These are phyloP conservation scores for Colostygia pectinataria DNA, from an alignment of 2,888 invertebrate genomes.

Conservation along the genomic window DNA sequence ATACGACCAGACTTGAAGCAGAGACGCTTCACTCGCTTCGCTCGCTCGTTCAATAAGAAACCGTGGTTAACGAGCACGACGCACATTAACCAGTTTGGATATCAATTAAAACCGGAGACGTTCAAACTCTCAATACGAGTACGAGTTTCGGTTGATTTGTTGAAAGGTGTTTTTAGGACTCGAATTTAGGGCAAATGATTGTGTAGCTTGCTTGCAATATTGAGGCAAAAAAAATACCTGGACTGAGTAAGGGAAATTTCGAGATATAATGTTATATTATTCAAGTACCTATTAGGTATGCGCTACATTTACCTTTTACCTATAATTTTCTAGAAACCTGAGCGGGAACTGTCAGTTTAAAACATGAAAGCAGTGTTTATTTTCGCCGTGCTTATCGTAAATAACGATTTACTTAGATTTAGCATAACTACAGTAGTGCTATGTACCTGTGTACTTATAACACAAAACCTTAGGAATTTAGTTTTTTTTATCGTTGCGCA, in stretches of 20 bases:
- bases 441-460: too few species aligned
- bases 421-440: neutral
- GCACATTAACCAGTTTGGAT: neutral
- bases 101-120: neutral
- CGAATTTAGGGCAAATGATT: conserved; percentile 4
- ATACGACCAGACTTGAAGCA: too few species aligned
- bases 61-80: neutral
- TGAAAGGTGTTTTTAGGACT: conserved; percentile 17
- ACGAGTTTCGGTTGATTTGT: conserved; percentile 13
- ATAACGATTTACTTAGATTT: neutral
- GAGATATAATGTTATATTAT: conserved; percentile 15
- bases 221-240: too few species aligned
- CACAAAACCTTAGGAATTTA: too few species aligned
- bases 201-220: too few species aligned
- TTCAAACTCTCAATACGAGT: conserved; percentile 3
- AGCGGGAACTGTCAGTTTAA: conserved; percentile 39
- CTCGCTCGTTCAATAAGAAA: too few species aligned
- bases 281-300: conserved; percentile 2
- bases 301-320: too few species aligned
- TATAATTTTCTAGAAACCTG: conserved; percentile 64
- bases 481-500: neutral
- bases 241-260: conserved; percentile 20
- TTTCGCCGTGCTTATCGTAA: conserved; percentile 44
- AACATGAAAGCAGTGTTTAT: conserved; percentile 50
- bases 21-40: too few species aligned